A percentile compares a stretch with the other conserved stretches of the same genome.
Evolutionary conservation across 2,797 vertebrate genomes (phyloP).

Genomic region (Melanotaenia maccullochi): DNA sequence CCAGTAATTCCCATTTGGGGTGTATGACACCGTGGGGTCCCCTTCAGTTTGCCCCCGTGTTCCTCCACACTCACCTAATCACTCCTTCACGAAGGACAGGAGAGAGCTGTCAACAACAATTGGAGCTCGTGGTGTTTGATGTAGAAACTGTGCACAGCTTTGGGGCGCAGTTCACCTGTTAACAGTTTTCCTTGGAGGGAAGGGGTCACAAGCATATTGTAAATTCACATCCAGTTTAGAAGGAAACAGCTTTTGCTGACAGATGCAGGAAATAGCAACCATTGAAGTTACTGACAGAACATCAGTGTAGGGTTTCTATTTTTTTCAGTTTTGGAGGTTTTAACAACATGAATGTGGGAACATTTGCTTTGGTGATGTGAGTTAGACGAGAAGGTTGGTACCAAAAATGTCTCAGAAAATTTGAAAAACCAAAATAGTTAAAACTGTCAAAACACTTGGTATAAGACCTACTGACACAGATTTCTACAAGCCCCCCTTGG

Average conservation of each 20-base stretch:
- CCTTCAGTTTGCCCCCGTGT: slow-evolving; percentile 32
- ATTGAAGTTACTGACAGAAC: background rate
- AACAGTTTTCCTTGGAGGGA: slow-evolving; percentile 39
- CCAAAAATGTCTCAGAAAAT: background rate
- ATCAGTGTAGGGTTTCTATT: background rate
- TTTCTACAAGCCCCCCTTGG: background rate
- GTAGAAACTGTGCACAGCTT: slow-evolving; percentile 67
- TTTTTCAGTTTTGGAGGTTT: background rate
- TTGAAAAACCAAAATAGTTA: too few relatives aligned
- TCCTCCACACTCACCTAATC: slow-evolving; percentile 72
- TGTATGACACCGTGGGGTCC: slow-evolving; percentile 47
- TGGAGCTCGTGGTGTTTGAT: slow-evolving; percentile 70
- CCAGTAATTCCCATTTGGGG: slow-evolving; percentile 40
- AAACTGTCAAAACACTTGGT: background rate
- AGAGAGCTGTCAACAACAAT: slow-evolving; percentile 75
- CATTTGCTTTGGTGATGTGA: background rate
- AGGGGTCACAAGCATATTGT: slow-evolving; percentile 49
- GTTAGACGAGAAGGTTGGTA: background rate
- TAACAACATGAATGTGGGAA: slow-evolving; percentile 1
- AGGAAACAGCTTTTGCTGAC: slow-evolving; percentile 45
- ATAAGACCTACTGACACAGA: background rate
- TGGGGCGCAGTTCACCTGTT: slow-evolving; percentile 31
- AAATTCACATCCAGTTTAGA: slow-evolving; percentile 44
- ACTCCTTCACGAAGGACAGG: slow-evolving; percentile 53
- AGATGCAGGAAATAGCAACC: background rate